phyloP scores from a whole-genome alignment of 1,140 invertebrate species.

The Trichonephila clavipes region DNA sequence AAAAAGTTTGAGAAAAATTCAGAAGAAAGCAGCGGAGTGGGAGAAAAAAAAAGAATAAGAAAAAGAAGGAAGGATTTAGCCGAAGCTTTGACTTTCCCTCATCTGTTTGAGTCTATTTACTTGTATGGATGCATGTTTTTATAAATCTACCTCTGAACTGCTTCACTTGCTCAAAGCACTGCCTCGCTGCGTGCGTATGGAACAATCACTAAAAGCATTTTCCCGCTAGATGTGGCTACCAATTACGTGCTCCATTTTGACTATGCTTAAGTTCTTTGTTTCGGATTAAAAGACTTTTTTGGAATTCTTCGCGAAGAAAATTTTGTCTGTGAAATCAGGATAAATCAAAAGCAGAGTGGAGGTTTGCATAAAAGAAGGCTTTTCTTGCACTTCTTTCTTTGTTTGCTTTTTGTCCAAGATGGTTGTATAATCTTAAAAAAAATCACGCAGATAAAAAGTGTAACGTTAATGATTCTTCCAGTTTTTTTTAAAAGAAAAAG shows the following conservation, averaged over 20 bases:
- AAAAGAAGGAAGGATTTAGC: conserved; percentile 4
- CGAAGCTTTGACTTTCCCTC: conserved; percentile 32
- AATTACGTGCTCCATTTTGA: conserved; percentile 60
- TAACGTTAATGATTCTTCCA: background rate
- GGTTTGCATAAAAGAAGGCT: background rate
- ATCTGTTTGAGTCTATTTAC: conserved; percentile 64
- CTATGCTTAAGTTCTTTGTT: conserved; percentile 46
- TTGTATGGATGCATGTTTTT: conserved; percentile 64
- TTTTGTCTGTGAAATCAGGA: conserved; percentile 25
- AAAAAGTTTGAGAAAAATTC: conserved; percentile 35
- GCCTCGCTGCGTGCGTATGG: background rate
- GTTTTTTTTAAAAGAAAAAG: background rate
- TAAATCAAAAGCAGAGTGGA: conserved; percentile 13
- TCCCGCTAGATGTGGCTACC: background rate
- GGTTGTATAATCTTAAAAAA: background rate
- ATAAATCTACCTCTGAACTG: conserved; percentile 45
- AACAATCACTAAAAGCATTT: conserved; percentile 67
- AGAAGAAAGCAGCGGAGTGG: conserved; percentile 26
- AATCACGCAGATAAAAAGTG: background rate
- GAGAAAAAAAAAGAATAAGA: background rate
- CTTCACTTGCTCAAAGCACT: conserved; percentile 5
- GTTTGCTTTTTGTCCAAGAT: background rate
- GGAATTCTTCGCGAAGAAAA: background rate
- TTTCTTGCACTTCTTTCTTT: background rate
- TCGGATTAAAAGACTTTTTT: conserved; percentile 50